A percentile compares a stretch with the other conserved stretches of the same genome.
Conservation (phyloP, 2,888 invertebrate genomes). For the Platynereis dumerilii region DNA sequence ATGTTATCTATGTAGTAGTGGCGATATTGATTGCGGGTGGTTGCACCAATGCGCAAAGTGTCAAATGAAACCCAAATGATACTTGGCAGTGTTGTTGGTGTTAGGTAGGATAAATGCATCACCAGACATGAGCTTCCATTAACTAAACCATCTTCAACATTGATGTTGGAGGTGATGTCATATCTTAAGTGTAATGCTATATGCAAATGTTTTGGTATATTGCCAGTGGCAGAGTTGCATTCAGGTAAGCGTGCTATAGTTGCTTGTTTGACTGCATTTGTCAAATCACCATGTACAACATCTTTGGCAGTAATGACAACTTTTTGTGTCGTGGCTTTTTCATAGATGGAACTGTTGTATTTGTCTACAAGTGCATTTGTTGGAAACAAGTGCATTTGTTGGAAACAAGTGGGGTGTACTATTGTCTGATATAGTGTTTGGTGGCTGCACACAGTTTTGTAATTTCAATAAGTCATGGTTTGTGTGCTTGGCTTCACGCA, state of each 20-base stretch:
- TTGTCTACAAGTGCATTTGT: neutral
- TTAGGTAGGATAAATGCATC: neutral
- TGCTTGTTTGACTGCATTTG: no score
- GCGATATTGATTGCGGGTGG: neutral
- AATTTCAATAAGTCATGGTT: no score
- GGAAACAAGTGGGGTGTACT: neutral
- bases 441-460: no score
- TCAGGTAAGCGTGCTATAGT: no score
- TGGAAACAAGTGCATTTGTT: no score
- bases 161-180: neutral
- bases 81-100: neutral
- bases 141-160: neutral
- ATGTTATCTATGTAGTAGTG: neutral
- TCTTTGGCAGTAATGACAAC: no score
- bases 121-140: conserved; percentile 1
- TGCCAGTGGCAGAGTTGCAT: no score
- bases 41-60: neutral
- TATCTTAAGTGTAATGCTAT: neutral
- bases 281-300: no score
- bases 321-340: no score
- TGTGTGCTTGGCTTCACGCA: neutral
- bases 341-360: no score
- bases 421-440: no score
- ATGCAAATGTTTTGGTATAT: neutral
- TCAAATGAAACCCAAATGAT: neutral